Conservation (phyloP, 2,797 vertebrate species). For the Microctenopoma stevenorrisi region DNA sequence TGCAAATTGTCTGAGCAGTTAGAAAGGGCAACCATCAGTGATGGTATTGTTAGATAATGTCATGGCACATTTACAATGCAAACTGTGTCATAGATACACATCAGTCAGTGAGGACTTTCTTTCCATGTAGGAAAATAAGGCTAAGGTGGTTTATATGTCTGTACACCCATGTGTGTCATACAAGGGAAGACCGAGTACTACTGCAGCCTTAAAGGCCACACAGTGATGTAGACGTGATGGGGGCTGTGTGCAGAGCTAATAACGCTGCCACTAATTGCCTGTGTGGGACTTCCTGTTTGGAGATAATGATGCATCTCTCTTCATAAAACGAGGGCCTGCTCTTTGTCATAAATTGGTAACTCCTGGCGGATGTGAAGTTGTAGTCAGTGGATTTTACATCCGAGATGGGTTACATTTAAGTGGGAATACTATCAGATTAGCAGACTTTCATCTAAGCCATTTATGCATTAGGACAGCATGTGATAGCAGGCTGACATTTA, state of each 20-base stretch:
- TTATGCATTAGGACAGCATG: conserved; percentile 6
- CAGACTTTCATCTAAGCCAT: background rate
- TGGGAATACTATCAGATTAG: background rate
- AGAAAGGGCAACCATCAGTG: background rate
- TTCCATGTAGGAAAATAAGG: conserved; percentile 24
- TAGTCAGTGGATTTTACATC: conserved; percentile 1
- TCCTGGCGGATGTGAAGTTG: background rate
- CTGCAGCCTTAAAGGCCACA: conserved; percentile 5
- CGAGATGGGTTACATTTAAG: background rate
- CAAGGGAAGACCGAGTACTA: background rate
- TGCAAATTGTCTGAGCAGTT: too few species aligned
- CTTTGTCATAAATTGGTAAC: background rate
- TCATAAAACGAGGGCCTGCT: conserved; percentile 1
- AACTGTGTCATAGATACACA: conserved; percentile 24
- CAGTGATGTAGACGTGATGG: conserved; percentile 19
- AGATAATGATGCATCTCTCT: conserved; percentile 16
- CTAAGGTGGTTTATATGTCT: background rate
- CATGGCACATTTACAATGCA: conserved; percentile 55
- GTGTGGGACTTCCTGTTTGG: conserved; percentile 11
- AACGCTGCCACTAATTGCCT: conserved; percentile 18
- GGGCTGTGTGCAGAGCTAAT: conserved; percentile 7
- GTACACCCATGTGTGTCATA: background rate
- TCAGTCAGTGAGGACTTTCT: background rate
- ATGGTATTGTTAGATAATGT: background rate
- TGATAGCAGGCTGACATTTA: conserved; percentile 15